Conservation (phyloP, 2,888 invertebrate species). For the Pheosia gnoma region DNA sequence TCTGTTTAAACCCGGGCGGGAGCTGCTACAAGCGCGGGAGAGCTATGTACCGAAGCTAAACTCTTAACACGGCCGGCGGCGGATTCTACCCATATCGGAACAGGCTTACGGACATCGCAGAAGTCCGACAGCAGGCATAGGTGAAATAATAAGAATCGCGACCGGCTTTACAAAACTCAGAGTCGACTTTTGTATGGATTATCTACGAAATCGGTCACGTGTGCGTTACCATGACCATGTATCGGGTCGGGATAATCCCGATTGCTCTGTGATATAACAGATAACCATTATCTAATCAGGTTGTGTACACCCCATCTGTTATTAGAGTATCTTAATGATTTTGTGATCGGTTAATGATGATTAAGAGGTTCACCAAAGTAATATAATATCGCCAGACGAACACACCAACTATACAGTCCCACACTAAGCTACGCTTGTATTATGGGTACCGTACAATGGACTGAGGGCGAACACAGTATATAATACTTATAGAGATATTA, state of each 20-base stretch:
- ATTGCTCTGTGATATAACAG: not conserved
- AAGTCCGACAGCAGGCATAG: not conserved
- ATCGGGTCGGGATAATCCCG: no score
- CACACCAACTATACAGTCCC: no score
- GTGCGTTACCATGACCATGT: no score
- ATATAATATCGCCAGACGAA: not conserved
- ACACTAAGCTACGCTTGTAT: no score
- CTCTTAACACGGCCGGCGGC: not conserved
- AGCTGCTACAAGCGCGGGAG: not conserved
- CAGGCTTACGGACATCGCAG: not conserved
- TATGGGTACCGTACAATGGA: no score
- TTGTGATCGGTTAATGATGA: not conserved
- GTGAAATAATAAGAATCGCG: not conserved
- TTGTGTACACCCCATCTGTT: not conserved
- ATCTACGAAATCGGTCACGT: no score
- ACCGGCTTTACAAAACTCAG: not conserved
- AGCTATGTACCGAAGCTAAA: no score
- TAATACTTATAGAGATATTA: no score
- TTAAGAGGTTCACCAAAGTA: not conserved
- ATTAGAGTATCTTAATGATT: not conserved
- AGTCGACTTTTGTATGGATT: no score
- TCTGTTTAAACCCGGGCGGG: not conserved
- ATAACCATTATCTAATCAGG: not conserved
- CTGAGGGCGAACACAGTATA: no score
- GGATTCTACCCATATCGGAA: not conserved